Base-by-base conservation (phyloP, 2,888 invertebrate species). In the Autographa gamma region DNA sequence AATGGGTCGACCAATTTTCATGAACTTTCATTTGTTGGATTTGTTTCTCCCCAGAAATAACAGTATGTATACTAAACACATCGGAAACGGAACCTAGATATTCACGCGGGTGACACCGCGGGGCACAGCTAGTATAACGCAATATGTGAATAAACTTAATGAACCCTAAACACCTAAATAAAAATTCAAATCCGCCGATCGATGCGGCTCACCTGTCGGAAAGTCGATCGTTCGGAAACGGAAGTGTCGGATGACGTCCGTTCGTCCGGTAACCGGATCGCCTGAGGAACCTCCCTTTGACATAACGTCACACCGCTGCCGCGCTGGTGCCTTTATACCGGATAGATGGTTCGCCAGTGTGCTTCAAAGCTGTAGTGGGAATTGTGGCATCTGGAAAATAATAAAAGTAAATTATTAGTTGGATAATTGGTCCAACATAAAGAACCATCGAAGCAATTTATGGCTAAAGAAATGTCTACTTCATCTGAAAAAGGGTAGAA, bases 181-280 rank as follows among this genome's bases (percentile, higher is more conserved):
- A 71, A 73, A 77, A 74, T 80, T 73, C 68, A 80, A 81, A 74
- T 78, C 76, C 80, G 80, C 79, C 79, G 86, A 84, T 84, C 77
- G 75, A 58, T 52, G 43, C 19, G 60, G 66, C 77, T 88, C 93
- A 93, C 93, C 94, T 94, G 94, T 89, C 90, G 88, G 90, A 88
- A 92, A 92, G 91, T 88, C 89, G 92, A 88, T 90, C 90, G 90
- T 86, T 90, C 93, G 95, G 94, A 94, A 93, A 92, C 93, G 95
- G 94, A 95, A 94, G 95, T 94, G 91, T 95, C 93, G 87, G 86
- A 79, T 94, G 88, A 84, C 92, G 83, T 88, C 87, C 90, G 82
- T 67, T 85, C 84, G 89, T 88, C 89, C 88, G 86, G 93, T 89
- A 90, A 92, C 90, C 86, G 88, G 91, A 92, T 80, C 83, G 82